Evolutionary conservation across 2,888 invertebrate species (phyloP), one percentile per base, ranked within the genome.

Genomic region (Blera fallax): DNA sequence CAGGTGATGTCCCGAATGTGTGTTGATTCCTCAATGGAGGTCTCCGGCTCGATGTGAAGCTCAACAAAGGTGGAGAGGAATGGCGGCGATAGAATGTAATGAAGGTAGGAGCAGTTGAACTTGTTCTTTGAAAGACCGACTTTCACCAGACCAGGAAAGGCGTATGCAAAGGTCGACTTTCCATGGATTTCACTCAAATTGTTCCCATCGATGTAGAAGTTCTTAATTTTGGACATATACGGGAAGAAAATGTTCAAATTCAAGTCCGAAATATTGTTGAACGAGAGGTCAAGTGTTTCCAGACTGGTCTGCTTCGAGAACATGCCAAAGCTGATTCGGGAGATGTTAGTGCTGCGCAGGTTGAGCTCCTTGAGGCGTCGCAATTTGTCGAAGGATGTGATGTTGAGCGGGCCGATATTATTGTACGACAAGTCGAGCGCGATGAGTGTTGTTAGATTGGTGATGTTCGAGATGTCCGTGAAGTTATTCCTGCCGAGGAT

Each of bases 201-300:
- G 72, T 92, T 92, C 16, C 91, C 92, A 64, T 92, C 91, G 7
- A 92, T 88, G 16, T 88, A 89, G 32, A 92, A 90, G 50, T 90
- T 89, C 58, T 90, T 88, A 0, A 92, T 83, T 29, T 90, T 91
- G 2, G 85, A 87, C 80, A 92, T 70, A 64, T 91, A 91, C 0
- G 92, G 92, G 48, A 91, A 90, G 85, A 92, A 92, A 3, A 92
- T 88, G 50, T 92, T 91, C 82, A 92, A 72, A 88, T 92, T 91
- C 29, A 93, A 89, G 64, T 91, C 90, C 1, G 92, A 92, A 11
- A 94, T 89, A 88, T 93, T 93, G 88, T 94, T 94, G 82, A 92
- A 93, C 0, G 93, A 93, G 48, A 93, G 89, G 80, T 93, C 93
- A 16, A 93, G 89, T 37, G 91, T 91, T 58, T 93, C 93, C 6